phyloP scores from a whole-genome alignment of 2,888 invertebrate genomes.

The Orgyia antiqua region DNA sequence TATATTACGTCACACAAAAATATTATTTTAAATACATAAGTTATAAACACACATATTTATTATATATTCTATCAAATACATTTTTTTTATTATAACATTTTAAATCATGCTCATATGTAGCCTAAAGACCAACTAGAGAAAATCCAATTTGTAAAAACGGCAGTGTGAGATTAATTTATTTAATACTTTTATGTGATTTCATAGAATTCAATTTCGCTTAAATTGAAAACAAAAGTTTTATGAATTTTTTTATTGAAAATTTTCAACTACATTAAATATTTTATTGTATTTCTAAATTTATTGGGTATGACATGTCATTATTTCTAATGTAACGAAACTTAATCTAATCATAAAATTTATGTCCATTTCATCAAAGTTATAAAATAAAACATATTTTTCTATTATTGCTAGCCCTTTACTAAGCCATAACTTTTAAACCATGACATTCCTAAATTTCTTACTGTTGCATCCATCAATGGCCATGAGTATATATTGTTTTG shows the following conservation, averaged over 20 bases:
- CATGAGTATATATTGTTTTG: too few relatives aligned
- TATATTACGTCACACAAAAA: constrained; percentile 58
- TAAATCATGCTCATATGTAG: constrained; percentile 46
- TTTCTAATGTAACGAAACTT: constrained; percentile 52
- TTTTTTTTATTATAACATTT: constrained; percentile 5
- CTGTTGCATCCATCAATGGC: too few relatives aligned
- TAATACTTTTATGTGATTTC: constrained; percentile 57
- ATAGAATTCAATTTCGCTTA: constrained; percentile 65
- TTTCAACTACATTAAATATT: constrained; percentile 45
- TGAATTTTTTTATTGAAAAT: constrained; percentile 46
- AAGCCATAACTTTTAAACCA: too few relatives aligned
- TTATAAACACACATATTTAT: constrained; percentile 23
- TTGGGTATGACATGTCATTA: constrained; percentile 73
- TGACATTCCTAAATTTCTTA: too few relatives aligned
- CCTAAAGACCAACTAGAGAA: constrained; percentile 74
- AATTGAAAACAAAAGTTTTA: constrained; percentile 55
- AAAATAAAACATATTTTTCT: too few relatives aligned
- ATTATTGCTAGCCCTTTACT: too few relatives aligned
- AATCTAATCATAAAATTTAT: constrained; percentile 21
- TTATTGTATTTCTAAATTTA: constrained; percentile 70
- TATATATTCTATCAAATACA: constrained; percentile 16
- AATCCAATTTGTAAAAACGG: constrained; percentile 39
- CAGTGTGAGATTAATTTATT: constrained; percentile 61
- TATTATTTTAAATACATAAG: constrained; percentile 23
- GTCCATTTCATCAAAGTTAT: constrained; percentile 22